These are phyloP conservation scores for Lordiphosa andalusiaca DNA, from an alignment of 2,888 invertebrate genomes.

Conservation along the genomic window DNA sequence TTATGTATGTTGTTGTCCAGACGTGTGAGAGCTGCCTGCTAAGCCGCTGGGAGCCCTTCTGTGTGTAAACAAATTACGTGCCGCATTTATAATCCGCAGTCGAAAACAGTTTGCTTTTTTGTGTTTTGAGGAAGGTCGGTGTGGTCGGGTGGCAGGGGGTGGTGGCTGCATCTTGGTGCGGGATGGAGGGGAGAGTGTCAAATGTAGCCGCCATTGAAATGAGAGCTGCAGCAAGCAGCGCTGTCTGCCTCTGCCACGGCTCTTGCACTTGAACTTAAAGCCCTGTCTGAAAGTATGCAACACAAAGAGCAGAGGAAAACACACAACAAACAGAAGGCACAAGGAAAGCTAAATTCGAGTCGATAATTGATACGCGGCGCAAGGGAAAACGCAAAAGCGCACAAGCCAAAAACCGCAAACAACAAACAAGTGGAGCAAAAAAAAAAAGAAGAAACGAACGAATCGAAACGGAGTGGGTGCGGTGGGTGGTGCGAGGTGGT, in stretches of 20 bases:
- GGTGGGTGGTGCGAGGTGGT: neutral
- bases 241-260: slow-evolving; percentile 19
- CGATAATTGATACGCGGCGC: slow-evolving; percentile 63
- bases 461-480: neutral
- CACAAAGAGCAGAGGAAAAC: slow-evolving; percentile 8
- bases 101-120: slow-evolving; percentile 8
- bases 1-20: slow-evolving; percentile 10
- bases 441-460: slow-evolving; percentile 33
- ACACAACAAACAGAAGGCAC: neutral
- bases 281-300: slow-evolving; percentile 52
- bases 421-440: slow-evolving; percentile 48
- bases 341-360: slow-evolving; percentile 53
- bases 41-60: slow-evolving; percentile 51
- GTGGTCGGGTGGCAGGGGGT: neutral
- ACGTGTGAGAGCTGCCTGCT: slow-evolving; percentile 20
- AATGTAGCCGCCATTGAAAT: slow-evolving; percentile 43
- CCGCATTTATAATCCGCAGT: slow-evolving; percentile 56
- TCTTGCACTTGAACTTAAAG: slow-evolving; percentile 62
- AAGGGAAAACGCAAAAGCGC: slow-evolving; percentile 62
- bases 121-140: slow-evolving; percentile 15
- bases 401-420: slow-evolving; percentile 60
- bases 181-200: slow-evolving; percentile 48
- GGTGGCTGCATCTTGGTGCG: slow-evolving; percentile 13
- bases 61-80: slow-evolving; percentile 56
- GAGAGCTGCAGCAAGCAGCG: slow-evolving; percentile 22